phyloP scores from a whole-genome alignment of 2,888 invertebrate genomes.

The Tuberolachnus salignus region DNA sequence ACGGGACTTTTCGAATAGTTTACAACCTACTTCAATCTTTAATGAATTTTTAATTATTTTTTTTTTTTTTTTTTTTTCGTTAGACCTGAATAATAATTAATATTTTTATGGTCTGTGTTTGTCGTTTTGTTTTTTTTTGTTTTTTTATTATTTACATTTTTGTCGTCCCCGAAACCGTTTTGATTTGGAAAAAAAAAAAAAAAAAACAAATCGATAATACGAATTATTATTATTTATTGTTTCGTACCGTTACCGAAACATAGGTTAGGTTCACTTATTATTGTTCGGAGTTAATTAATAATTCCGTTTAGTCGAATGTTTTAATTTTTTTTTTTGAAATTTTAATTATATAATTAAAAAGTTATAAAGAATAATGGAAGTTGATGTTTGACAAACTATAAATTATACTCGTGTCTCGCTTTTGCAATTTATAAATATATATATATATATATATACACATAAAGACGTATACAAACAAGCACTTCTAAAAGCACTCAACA shows the following conservation, averaged over 20 bases:
- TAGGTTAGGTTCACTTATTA: not conserved
- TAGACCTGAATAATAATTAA: not conserved
- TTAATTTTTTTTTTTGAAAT: not conserved
- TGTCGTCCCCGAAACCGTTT: not conserved
- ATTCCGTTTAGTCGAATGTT: not conserved
- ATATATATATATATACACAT: not conserved
- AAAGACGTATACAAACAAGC: slow-evolving; percentile 39
- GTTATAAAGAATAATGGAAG: slow-evolving; percentile 26
- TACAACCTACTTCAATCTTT: not conserved
- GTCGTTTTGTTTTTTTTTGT: not conserved
- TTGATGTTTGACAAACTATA: slow-evolving; percentile 34
- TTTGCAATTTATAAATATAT: slow-evolving; percentile 7
- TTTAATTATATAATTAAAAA: slow-evolving; percentile 33
- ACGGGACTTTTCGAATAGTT: slow-evolving; percentile 16
- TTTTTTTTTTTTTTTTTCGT: too few species aligned
- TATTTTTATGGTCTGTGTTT: not conserved
- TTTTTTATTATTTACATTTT: not conserved
- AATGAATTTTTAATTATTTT: too few species aligned
- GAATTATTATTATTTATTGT: too few species aligned
- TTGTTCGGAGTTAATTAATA: not conserved
- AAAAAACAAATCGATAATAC: too few species aligned
- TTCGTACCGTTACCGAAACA: too few species aligned
- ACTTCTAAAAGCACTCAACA: slow-evolving; percentile 43
- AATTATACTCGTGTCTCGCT: slow-evolving; percentile 32
- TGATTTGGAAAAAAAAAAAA: not conserved